Evolutionary conservation across 2,888 invertebrate genomes (phyloP).

Genomic region (Onthophagus sagittarius): DNA sequence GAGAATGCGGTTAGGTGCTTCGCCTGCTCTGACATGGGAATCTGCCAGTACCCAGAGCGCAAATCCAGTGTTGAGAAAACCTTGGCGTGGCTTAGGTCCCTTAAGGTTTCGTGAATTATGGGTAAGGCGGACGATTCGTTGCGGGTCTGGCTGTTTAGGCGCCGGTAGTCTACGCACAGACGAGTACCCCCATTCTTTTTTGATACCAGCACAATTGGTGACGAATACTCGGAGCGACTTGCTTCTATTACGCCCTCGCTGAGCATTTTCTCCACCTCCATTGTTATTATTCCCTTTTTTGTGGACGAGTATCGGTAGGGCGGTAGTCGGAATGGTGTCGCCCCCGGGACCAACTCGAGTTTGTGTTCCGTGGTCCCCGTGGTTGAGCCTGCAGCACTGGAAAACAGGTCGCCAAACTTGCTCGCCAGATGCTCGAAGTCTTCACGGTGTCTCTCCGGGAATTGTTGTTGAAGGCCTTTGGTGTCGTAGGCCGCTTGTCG

Average conservation of each 20-base stretch:
- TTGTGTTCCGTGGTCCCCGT: no score
- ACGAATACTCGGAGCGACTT: conserved; percentile 25
- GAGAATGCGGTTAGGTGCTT: conserved; percentile 33
- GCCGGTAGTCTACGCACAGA: conserved; percentile 31
- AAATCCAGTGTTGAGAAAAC: conserved; percentile 36
- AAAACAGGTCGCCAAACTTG: neutral
- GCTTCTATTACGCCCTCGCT: conserved; percentile 28
- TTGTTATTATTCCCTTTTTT: conserved; percentile 23
- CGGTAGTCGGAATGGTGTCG: conserved; percentile 25
- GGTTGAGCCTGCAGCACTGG: neutral
- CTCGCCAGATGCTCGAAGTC: neutral
- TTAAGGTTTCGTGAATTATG: conserved; percentile 28
- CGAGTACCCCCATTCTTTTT: conserved; percentile 29
- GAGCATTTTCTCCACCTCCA: conserved; percentile 29
- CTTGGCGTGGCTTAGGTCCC: conserved; percentile 32
- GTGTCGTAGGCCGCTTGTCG: conserved; percentile 20
- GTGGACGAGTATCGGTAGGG: conserved; percentile 29
- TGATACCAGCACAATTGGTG: conserved; percentile 27
- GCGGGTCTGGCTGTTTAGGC: conserved; percentile 24
- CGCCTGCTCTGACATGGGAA: conserved; percentile 29
- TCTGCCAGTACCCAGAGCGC: conserved; percentile 37
- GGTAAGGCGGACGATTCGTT: conserved; percentile 28
- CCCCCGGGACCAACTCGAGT: no score
- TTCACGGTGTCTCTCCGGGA: neutral
- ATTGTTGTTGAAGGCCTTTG: neutral